These are phyloP conservation scores for Ctenoplectra terminalis DNA, from an alignment of 1,140 invertebrate species.

Conservation along the genomic window DNA sequence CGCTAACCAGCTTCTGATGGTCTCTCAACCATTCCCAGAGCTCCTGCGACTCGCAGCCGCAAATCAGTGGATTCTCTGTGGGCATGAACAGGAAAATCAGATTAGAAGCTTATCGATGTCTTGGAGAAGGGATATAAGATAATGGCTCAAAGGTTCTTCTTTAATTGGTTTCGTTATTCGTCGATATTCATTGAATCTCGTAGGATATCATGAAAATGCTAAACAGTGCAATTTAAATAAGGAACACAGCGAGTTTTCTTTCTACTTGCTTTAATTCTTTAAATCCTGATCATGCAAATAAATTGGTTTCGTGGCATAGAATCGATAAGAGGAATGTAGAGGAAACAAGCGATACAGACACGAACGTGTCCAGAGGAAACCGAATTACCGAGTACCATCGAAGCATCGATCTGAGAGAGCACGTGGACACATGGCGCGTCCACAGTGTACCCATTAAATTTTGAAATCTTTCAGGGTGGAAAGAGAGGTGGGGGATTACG, in stretches of 20 bases:
- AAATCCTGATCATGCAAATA: no score
- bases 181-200: not conserved
- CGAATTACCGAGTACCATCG: not conserved
- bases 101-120: not conserved
- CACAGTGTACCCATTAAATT: slow-evolving; percentile 14
- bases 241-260: no score
- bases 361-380: not conserved
- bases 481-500: not conserved
- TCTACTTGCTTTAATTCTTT: no score
- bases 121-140: no score
- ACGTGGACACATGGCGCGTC: not conserved
- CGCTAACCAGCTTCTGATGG: slow-evolving; percentile 88
- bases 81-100: slow-evolving; percentile 46
- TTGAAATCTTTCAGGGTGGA: slow-evolving; percentile 10
- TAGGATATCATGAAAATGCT: no score
- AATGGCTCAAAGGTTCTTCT: no score
- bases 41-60: slow-evolving; percentile 92
- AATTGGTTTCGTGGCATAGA: not conserved
- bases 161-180: no score
- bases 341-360: not conserved
- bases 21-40: slow-evolving; percentile 94
- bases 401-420: not conserved
- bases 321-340: no score
- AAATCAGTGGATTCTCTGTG: slow-evolving; percentile 92
- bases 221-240: no score